Base-by-base conservation (phyloP, 2,888 invertebrate species). In the Polietes domitor region DNA sequence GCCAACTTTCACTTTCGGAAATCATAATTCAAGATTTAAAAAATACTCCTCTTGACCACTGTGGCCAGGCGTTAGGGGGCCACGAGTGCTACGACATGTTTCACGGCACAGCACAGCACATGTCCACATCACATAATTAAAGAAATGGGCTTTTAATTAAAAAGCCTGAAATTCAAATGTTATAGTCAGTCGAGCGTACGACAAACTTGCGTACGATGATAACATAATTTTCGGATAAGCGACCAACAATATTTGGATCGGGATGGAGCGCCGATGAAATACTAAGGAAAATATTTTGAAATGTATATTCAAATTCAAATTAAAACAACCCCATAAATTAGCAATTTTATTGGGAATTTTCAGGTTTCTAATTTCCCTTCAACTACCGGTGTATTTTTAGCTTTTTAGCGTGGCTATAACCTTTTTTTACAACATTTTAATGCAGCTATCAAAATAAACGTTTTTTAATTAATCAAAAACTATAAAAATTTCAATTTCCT, bases 81-180 rank as follows among this genome's bases (percentile, higher is more conserved):
- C 71, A 4, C 6, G 61, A 47, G 4, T 63, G 32, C 26, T 63
- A 43, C 63, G 43, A 53, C 72, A 70, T 61, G 26, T 26, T 73
- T 72, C 5, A 79, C 76, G n/a, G n/a, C n/a, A n/a, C n/a, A n/a
- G n/a, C n/a, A n/a, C n/a, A n/a, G n/a, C n/a, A n/a, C n/a, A n/a
- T n/a, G n/a, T 72, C 58, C 50, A 74, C 76, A 75, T 75, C 68
- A 63, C 72, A 63, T 72, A 71, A 82, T 74, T 80, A 72, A 79
- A 58, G n/a, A 70, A 77, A 83, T 82, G 53, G 76, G 10, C 80
- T 80, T 83, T 83, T 83, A 80, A 83, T 83, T 80, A 77, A 83
- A 61, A 47, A 43, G 41, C 55, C 71, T 70, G 32, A 76, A 74
- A 61, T 53, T 4, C 26, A 37, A 12, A 41, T 6, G 37, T 26